phyloP scores from a whole-genome alignment of 2,797 vertebrate genomes.

The Urophycis tenuis region DNA sequence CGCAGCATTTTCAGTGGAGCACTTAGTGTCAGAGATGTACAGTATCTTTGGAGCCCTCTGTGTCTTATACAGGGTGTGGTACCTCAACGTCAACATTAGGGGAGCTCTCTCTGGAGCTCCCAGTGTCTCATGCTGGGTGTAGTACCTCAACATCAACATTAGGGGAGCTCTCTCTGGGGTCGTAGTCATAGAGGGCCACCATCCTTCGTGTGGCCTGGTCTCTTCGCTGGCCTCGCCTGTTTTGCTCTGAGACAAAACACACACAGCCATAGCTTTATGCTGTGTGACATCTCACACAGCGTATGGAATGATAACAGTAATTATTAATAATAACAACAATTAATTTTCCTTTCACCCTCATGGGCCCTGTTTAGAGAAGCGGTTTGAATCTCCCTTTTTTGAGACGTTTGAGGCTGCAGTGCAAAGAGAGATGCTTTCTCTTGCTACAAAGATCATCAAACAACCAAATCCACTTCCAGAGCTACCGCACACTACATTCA shows the following conservation, averaged over 20 bases:
- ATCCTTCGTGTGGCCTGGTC: slow-evolving; percentile 81
- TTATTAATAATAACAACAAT: neutral
- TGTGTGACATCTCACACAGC: neutral
- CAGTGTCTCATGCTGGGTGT: neutral
- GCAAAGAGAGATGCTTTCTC: neutral
- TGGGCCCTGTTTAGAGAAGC: neutral
- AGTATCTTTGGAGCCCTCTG: neutral
- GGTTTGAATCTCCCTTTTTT: neutral
- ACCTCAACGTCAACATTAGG: slow-evolving; percentile 97
- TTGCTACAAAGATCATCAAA: neutral
- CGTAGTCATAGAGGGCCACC: slow-evolving; percentile 96
- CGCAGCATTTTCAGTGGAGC: neutral
- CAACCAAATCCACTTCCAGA: neutral
- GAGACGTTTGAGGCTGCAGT: neutral
- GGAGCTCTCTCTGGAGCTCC: slow-evolving; percentile 92
- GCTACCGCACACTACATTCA: no score
- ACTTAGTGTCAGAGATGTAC: neutral
- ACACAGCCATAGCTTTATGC: neutral
- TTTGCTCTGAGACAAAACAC: slow-evolving; percentile 71
- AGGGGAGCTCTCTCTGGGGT: slow-evolving; percentile 93
- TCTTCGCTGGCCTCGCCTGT: slow-evolving; percentile 70
- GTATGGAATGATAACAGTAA: neutral
- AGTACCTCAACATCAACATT: slow-evolving; percentile 95
- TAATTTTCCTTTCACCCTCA: neutral
- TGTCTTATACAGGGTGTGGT: slow-evolving; percentile 18